These are phyloP conservation scores for Lutra lutra DNA, from an alignment of 2,797 vertebrate species.

Conservation along the genomic window DNA sequence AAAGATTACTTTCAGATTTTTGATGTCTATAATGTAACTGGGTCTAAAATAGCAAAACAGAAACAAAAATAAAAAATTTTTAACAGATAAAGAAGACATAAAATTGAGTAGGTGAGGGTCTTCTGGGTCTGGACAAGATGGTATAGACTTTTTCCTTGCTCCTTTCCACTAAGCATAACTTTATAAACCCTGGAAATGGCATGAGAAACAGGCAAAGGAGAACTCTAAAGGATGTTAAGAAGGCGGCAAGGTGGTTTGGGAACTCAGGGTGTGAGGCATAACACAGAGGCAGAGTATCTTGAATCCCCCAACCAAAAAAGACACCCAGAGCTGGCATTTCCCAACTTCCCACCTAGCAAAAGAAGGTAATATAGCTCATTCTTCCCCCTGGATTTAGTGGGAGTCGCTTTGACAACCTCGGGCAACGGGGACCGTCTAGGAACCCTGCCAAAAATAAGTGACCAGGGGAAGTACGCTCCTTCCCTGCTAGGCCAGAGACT, in stretches of 20 bases:
- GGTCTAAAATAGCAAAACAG: constrained; percentile 8
- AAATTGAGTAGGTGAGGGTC: neutral
- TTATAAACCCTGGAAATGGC: constrained; percentile 26
- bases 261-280: neutral
- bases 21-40: neutral
- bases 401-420: neutral
- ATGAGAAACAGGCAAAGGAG: neutral
- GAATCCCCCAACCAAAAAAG: neutral
- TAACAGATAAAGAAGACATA: neutral
- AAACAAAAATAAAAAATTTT: neutral
- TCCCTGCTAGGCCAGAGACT: neutral
- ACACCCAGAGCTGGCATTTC: neutral
- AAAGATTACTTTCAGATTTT: constrained; percentile 10
- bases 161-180: neutral
- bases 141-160: neutral
- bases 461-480: neutral
- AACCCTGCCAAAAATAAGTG: constrained; percentile 20
- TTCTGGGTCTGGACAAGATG: neutral
- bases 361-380: neutral
- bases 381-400: neutral
- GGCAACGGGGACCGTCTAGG: neutral
- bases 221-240: neutral
- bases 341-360: neutral
- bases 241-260: neutral
- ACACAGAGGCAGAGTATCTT: neutral